Evolutionary conservation across 2,113 vertebrate species (phyloP), one percentile per base, ranked within the genome.

Genomic region (Notiomystis cincta): DNA sequence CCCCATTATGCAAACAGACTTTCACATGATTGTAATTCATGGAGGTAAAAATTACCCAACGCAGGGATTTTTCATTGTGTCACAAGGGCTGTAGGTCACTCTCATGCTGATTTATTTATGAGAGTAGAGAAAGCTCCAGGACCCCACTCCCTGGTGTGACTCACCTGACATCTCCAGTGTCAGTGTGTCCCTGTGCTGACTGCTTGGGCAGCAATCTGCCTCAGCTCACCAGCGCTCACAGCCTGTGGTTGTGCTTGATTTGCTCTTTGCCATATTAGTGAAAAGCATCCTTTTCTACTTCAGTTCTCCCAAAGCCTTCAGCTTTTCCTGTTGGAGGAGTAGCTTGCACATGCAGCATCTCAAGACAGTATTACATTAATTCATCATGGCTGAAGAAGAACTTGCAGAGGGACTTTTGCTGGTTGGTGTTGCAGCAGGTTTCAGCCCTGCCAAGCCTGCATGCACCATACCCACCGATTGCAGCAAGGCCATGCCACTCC

Each of bases 21-120:
- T 37, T 95, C 94, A 94, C 87, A 76, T 87, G 83, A 89, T 87
- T 89, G 71, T 50, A 92, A 82, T 67, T 94, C 93, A 64, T 2
- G 6, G 87, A 87, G 28, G 65, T 92, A 87, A 84, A 75, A 94
- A 47, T 82, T 82, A 30, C 84, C 44, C 81, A 72, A 30, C 45
- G 37, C 25, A 42, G 66, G 40, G 72, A 76, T 89, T 94, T 93
- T 75, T 85, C 48, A 61, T 69, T 84, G 53, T 96, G 70, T 91
- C 78, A 84, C 87, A 76, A 69, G 28, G 50, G 21, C 45, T 53
- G 83, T 84, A 89, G 73, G 77, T 96, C 89, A 87, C 20, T 82
- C 23, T 24, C 50, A 61, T 30, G 70, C 73, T 57, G 65, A 84
- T 78, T 71, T 40, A 73, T 69, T 94, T 90, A 84, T 79, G 54